Evolutionary conservation across 2,888 invertebrate genomes (phyloP), one percentile per base, ranked within the genome.

Genomic region (Psococerastis gibbosa): DNA sequence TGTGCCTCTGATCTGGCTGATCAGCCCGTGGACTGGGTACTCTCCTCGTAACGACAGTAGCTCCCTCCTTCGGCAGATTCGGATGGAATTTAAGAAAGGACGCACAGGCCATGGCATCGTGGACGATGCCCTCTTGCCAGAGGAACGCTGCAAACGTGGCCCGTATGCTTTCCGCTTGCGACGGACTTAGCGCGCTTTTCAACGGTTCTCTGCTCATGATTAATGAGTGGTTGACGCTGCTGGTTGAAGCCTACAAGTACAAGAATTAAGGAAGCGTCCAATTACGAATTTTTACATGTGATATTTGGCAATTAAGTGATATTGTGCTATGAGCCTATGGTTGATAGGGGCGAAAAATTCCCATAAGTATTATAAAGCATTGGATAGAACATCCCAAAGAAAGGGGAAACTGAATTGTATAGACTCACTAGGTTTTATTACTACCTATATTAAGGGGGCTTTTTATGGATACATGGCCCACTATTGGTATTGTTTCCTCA

Each of bases 101-200:
- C 0, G 95, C 91, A 57, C 92, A 94, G 0, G 95, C 92, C 78
- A 97, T 95, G 4, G 95, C 92, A 60, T 97, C 95, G 58, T 94
- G 92, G 0, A 95, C 92, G 38, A 95, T 78, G 11, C 92, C 87
- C 65, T 95, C 94, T 57, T 97, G 95, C 94, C 95, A 97, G 2
- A 97, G 65, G 53, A 95, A 78, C 1, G 95, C 91, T 0, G 95
- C 94, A 61, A 97, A 97, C 3, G 92, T 84, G 0, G 92, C 85
- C n/a, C 97, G 67, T 17, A 92, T 63, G 52, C 88, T 82, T 60
- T 94, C 91, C 0, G 89, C 91, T 43, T 91, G 80, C 0, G 89
- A 84, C 0, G 92, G 91, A 50, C 89, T 85, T 58, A 91, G 72
- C 0, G 92, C 94, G 52, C 78, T 75, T 58, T 88, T 85, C 1